These are phyloP conservation scores for Uloborus plumipes DNA, from an alignment of 2,888 invertebrate species.

Conservation along the genomic window DNA sequence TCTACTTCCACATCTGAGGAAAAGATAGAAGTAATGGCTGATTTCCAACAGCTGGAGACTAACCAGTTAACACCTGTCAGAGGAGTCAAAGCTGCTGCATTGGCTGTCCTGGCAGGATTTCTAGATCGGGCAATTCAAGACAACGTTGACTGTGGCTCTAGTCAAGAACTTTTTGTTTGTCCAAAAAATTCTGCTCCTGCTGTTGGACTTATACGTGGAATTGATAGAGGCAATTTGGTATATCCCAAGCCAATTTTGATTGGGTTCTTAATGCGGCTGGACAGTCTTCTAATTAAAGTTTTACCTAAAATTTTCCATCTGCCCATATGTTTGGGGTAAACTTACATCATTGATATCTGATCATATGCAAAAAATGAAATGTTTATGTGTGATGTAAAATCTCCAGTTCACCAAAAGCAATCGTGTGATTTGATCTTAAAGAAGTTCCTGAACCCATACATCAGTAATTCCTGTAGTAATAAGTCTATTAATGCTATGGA, in stretches of 20 bases:
- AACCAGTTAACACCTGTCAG: not conserved
- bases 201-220: not conserved
- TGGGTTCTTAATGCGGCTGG: not conserved
- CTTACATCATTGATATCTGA: not conserved
- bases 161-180: not conserved
- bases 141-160: not conserved
- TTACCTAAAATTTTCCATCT: not conserved
- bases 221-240: not conserved
- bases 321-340: not conserved
- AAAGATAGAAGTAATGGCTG: not conserved
- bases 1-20: not conserved
- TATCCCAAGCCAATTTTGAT: not conserved
- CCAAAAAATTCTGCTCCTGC: not conserved
- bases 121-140: not conserved
- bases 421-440: not conserved
- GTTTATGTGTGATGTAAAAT: not conserved
- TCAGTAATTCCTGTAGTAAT: not conserved
- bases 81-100: not conserved
- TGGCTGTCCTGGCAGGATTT: not conserved
- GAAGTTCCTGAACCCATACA: not conserved
- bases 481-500: not conserved
- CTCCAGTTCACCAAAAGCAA: not conserved
- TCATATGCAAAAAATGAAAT: not conserved
- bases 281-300: not conserved
- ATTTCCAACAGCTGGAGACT: not conserved